Evolutionary conservation across 2,888 invertebrate genomes (phyloP).

Genomic region (Iselma pallidipennis): DNA sequence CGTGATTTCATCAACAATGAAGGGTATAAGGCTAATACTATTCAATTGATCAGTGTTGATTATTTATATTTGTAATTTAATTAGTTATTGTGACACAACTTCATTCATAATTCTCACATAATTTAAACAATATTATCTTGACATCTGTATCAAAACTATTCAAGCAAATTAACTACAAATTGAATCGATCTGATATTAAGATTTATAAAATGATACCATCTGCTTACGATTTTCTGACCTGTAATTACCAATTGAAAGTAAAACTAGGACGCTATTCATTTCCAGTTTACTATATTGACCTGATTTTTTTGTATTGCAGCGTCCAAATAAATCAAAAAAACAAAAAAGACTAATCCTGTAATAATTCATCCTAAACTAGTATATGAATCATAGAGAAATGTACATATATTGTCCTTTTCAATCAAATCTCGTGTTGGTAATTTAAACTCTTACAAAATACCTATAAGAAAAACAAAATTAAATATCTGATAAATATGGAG

Average conservation of each 20-base stretch:
- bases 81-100: too few species aligned
- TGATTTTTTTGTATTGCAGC: not conserved
- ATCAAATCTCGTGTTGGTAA: not conserved
- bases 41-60: constrained; percentile 3
- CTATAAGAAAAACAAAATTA: not conserved
- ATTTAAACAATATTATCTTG: constrained; percentile 16
- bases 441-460: not conserved
- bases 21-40: too few species aligned
- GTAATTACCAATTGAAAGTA: not conserved
- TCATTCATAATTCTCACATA: constrained; percentile 14
- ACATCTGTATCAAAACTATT: constrained; percentile 17
- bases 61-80: not conserved
- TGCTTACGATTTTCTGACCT: not conserved
- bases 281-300: not conserved
- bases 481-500: not conserved
- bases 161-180: too few species aligned
- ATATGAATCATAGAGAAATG: too few species aligned
- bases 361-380: not conserved
- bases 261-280: not conserved
- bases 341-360: not conserved
- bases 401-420: not conserved
- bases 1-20: too few species aligned
- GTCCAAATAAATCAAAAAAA: not conserved
- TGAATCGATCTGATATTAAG: too few species aligned
- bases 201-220: not conserved